A percentile compares a stretch with the other conserved stretches of the same genome.
phyloP scores from a whole-genome alignment of 2,797 vertebrate genomes.

The Paratrypauchen microcephalus region DNA sequence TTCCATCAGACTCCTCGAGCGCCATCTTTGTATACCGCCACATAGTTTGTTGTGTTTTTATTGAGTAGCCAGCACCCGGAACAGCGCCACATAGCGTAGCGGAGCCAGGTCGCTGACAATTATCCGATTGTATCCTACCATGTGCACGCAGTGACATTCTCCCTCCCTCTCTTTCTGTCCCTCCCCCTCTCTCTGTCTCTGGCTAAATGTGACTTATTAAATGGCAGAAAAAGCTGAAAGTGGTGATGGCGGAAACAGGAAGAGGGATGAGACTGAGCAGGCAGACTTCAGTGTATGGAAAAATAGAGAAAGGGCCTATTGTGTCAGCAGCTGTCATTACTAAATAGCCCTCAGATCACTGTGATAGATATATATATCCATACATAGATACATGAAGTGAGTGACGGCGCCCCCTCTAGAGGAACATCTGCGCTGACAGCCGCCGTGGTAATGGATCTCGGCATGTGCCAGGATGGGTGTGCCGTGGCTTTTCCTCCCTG shows the following conservation, averaged over 20 bases:
- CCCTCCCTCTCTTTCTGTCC: not conserved
- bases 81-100: too few species aligned
- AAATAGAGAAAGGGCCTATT: slow-evolving; percentile 71
- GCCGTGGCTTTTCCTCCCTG: slow-evolving; percentile 54
- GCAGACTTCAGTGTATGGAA: slow-evolving; percentile 68
- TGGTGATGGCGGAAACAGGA: slow-evolving; percentile 28
- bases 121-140: too few species aligned
- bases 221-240: slow-evolving; percentile 37
- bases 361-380: slow-evolving; percentile 37
- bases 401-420: slow-evolving; percentile 77
- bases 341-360: slow-evolving; percentile 75
- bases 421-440: slow-evolving; percentile 80
- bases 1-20: too few species aligned
- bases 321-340: slow-evolving; percentile 76
- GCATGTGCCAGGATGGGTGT: slow-evolving; percentile 70
- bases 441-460: slow-evolving; percentile 75
- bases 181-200: not conserved
- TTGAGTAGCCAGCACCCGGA: too few species aligned
- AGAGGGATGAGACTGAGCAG: slow-evolving; percentile 57
- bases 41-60: too few species aligned
- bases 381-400: slow-evolving; percentile 46
- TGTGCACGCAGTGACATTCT: too few species aligned
- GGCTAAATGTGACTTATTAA: slow-evolving; percentile 34
- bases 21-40: too few species aligned
- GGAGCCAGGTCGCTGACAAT: too few species aligned